Evolutionary conservation across 2,797 vertebrate species (phyloP), one percentile per base, ranked within the genome.

Genomic region (Orestias chungarensis): DNA sequence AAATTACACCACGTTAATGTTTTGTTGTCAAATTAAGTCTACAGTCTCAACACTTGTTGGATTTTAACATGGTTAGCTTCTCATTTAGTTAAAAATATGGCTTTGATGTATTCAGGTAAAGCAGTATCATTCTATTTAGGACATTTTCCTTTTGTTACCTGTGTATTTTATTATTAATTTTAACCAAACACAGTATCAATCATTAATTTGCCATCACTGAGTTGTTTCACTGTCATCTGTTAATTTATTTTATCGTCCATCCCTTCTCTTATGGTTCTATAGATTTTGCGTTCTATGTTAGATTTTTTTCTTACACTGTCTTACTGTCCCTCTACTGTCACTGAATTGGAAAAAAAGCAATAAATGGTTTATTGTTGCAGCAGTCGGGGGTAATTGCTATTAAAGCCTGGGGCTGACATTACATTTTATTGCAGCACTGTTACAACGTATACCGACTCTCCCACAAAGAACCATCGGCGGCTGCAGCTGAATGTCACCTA

Each of bases 341-440:
- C 64, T n/a, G 35, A 50, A 9, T 47, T 1, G 5, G 33, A 35
- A 27, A 27, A 49, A 75, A 64, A 38, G 27, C 62, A 64, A 14
- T 81, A 64, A 82, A 75, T 86, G 79, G 64, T 70, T 86, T 84
- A 62, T 55, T 82, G 80, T 86, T 79, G 47, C 66, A 70, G 67
- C 71, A 70, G 80, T 86, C 73, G 57, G 68, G 57, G 75, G 52
- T 86, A 86, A 87, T 86, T 90, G 82, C 85, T 71, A 38, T 78
- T 80, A 70, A 70, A 81, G 82, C 88, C 86, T 20, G 0, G 61
- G 87, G 84, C 80, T 82, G 61, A 70, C 78, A 54, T 85, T 71
- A 80, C 72, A 79, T 54, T 82, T 82, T 79, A 88, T 84, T 76
- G 78, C 80, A 44, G 52, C 67, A 50, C 73, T 82, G 62, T 76